These are phyloP conservation scores for Ranitomeya imitator DNA, from an alignment of 2,113 vertebrate species.

Conservation along the genomic window DNA sequence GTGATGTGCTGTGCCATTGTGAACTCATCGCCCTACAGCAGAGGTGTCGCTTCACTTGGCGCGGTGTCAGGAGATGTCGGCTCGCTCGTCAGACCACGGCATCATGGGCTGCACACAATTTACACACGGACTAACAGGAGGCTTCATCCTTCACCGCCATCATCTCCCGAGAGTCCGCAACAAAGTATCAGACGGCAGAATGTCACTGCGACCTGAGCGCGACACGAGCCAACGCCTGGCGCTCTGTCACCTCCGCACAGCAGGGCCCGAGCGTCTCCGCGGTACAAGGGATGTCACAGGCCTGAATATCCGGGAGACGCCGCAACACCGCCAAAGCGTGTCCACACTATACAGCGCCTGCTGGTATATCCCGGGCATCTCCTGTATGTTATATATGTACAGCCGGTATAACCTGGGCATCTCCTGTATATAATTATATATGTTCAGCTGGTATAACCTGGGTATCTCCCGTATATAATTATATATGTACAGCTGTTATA, in stretches of 20 bases:
- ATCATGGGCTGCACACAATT: conserved; percentile 23
- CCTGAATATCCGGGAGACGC: not conserved
- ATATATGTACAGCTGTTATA: too few relatives aligned
- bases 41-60: not conserved
- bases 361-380: not conserved
- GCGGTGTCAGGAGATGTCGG: not conserved
- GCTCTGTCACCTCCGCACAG: not conserved
- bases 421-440: too few relatives aligned
- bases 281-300: not conserved
- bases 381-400: not conserved
- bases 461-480: too few relatives aligned
- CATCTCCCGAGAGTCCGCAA: not conserved
- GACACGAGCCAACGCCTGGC: not conserved
- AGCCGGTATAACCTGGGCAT: not conserved
- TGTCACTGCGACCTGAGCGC: conserved; percentile 21
- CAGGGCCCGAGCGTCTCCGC: not conserved
- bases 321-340: not conserved
- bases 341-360: too few relatives aligned
- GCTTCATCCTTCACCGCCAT: not conserved
- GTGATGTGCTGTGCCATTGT: not conserved
- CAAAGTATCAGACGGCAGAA: conserved; percentile 24
- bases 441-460: too few relatives aligned
- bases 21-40: not conserved
- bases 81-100: not conserved
- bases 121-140: conserved; percentile 13